These are phyloP conservation scores for Anastrepha obliqua DNA, from an alignment of 1,140 invertebrate species.

Conservation along the genomic window DNA sequence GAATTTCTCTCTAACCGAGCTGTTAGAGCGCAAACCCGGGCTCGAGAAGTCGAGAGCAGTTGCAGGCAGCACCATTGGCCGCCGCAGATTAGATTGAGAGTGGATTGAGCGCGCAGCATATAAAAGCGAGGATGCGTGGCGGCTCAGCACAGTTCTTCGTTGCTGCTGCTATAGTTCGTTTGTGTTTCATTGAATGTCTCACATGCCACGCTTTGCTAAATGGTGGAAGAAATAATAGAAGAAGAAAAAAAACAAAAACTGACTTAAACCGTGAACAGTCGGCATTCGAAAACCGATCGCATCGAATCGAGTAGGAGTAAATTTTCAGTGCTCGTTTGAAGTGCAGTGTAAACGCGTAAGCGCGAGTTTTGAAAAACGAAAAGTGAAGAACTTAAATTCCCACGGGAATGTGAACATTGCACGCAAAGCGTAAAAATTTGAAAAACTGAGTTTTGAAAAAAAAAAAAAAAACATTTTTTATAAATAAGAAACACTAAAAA, in stretches of 20 bases:
- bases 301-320: background rate
- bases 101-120: slow-evolving; percentile 54
- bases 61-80: slow-evolving; percentile 1
- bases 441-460: background rate
- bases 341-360: slow-evolving; percentile 1
- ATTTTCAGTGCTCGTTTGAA: background rate
- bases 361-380: background rate
- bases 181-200: slow-evolving; percentile 15
- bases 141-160: slow-evolving; percentile 59
- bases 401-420: background rate
- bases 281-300: slow-evolving; percentile 13
- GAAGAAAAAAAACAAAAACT: background rate
- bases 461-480: background rate
- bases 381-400: background rate
- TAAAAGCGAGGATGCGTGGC: slow-evolving; percentile 50
- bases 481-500: background rate
- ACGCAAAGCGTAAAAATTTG: background rate
- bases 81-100: background rate
- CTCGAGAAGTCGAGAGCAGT: background rate
- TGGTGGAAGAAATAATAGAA: background rate
- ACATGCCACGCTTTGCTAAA: slow-evolving; percentile 12
- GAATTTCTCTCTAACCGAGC: background rate
- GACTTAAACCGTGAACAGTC: slow-evolving; percentile 13
- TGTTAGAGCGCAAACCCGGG: slow-evolving; percentile 21
- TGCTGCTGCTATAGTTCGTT: slow-evolving; percentile 56